Evolutionary conservation across 2,888 invertebrate species (phyloP), one percentile per base, ranked within the genome.

Genomic region (Onchidella celtica): DNA sequence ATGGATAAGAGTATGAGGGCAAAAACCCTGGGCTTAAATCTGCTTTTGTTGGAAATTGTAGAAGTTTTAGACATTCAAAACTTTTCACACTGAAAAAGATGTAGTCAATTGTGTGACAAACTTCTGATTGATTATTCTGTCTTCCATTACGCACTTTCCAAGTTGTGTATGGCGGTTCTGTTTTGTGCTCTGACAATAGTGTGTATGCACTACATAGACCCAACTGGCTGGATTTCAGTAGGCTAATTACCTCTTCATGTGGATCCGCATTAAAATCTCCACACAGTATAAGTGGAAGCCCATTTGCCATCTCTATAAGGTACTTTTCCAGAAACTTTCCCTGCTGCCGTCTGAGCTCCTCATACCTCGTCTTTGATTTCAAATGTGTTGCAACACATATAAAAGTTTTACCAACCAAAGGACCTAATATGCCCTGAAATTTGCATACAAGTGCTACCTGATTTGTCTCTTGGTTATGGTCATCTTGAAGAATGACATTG

Each of bases 211-310:
- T 93, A 14, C 79, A 82, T 11, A 94, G 76, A 3, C 83, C 83
- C 63, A 92, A 81, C 9, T 75, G 47, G 61, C 88, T 88, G 0
- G 77, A 57, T 27, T 84, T 92, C 66, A 96, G 94, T 0, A 95
- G 95, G 34, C 93, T 91, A 90, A 96, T 96, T 2, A 96, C 95
- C 0, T 96, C 95, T 91, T 96, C 96, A 3, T 92, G 94, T 0
- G 96, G 96, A 90, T 96, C 96, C 0, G 96, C 96, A 91, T 96
- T 96, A 90, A 96, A 96, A 92, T 96, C 96, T 0, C 96, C 96
- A 88, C 95, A 95, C 2, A 96, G 87, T 65, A 96, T 92, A 3
- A 96, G 91, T 0, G 96, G 96, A 24, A 81, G 24, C 3, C 85
- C 82, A 4, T 57, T 76, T 14, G 83, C 77, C 6, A 86, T 85